Evolutionary conservation across 2,797 vertebrate genomes (phyloP).

Genomic region (Alouatta caraya): DNA sequence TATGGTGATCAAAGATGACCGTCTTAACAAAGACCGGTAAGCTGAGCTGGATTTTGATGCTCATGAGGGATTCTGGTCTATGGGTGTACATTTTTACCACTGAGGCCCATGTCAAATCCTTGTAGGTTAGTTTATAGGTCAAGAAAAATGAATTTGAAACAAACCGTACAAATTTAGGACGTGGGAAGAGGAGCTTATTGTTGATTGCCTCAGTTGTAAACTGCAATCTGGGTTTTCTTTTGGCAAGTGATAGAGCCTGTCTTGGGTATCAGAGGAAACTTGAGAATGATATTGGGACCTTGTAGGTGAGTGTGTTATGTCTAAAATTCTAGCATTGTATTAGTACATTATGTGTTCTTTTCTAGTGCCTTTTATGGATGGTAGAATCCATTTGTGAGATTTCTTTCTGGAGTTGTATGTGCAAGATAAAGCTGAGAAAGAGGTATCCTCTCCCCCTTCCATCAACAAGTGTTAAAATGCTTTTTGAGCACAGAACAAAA

Average conservation of each 20-base stretch:
- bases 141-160: background rate
- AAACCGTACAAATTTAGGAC: background rate
- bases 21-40: conserved; percentile 93
- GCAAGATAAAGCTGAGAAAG: background rate
- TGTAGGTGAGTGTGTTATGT: background rate
- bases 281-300: background rate
- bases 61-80: background rate
- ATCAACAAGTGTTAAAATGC: background rate
- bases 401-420: background rate
- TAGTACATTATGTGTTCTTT: background rate
- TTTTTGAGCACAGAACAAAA: background rate
- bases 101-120: background rate
- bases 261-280: background rate
- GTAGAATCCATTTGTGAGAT: background rate
- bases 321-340: background rate
- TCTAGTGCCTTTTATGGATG: background rate
- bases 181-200: background rate
- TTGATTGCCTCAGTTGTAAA: background rate
- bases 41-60: background rate
- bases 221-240: background rate
- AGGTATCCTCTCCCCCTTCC: background rate
- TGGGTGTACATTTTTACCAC: background rate
- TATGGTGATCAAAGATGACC: conserved; percentile 91
- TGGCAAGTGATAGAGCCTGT: background rate
- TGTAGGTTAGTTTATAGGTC: background rate